Percentiles rank a stretch among this genome's conserved stretches.
phyloP scores from a whole-genome alignment of 2,113 vertebrate species.

The Aspiorhynchus laticeps region DNA sequence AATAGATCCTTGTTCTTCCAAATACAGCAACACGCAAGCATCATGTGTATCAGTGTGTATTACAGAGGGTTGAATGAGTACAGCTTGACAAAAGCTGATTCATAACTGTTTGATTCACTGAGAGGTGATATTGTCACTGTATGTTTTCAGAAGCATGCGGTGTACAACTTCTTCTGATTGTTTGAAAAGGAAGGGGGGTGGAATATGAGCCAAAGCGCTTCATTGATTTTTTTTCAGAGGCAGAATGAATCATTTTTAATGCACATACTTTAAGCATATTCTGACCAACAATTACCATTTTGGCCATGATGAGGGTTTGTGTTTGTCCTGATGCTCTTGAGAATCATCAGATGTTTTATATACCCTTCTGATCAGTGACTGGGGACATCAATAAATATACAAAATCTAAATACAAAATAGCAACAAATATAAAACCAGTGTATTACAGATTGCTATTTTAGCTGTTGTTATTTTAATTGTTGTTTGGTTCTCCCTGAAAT shows the following conservation, averaged over 20 bases:
- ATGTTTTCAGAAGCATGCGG: not conserved
- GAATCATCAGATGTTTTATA: not conserved
- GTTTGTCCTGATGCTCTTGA: not conserved
- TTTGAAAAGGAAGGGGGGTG: not conserved
- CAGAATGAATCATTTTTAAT: conserved; percentile 1
- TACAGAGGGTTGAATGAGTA: not conserved
- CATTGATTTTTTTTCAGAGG: not conserved
- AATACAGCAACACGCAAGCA: conserved; percentile 24
- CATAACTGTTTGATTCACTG: not conserved
- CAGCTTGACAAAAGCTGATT: conserved; percentile 2
- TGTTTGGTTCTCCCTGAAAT: not conserved
- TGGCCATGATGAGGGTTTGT: not conserved
- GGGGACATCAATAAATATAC: not conserved
- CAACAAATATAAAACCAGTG: not conserved
- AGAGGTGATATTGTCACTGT: not conserved
- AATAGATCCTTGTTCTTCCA: conserved; percentile 49
- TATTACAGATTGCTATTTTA: not conserved
- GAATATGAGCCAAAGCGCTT: conserved; percentile 13
- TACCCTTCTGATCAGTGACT: not conserved
- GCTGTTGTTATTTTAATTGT: not conserved
- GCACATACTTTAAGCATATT: not conserved
- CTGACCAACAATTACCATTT: not conserved
- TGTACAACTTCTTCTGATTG: not conserved
- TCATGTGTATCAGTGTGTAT: not conserved
- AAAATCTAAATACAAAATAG: not conserved